Conservation (phyloP, 2,888 invertebrate genomes). For the Drosophila mettleri region DNA sequence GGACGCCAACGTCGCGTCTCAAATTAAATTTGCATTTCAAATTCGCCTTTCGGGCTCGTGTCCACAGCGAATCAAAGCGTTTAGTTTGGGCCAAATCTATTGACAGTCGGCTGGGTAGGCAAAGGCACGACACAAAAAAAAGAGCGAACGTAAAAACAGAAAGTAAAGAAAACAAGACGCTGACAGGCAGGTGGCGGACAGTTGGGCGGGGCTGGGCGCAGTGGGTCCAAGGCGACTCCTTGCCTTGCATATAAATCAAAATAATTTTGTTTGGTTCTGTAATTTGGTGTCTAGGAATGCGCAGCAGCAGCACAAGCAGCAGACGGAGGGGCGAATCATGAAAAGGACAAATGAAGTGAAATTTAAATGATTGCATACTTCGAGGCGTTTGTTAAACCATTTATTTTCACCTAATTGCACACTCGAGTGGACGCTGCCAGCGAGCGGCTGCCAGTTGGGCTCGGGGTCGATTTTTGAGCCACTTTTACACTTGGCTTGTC, state of each 20-base stretch:
- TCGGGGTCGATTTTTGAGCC: constrained; percentile 17
- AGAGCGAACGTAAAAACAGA: background rate
- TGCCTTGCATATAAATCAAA: constrained; percentile 78
- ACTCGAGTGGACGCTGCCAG: constrained; percentile 66
- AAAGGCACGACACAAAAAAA: constrained; percentile 14
- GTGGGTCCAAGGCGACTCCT: constrained; percentile 12
- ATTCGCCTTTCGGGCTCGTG: constrained; percentile 67
- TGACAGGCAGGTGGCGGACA: constrained; percentile 57
- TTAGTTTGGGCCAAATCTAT: constrained; percentile 71
- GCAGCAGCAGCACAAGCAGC: background rate
- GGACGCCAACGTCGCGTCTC: constrained; percentile 65
- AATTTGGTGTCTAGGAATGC: constrained; percentile 66
- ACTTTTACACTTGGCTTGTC: constrained; percentile 63
- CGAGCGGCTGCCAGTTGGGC: too few relatives aligned
- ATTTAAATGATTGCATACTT: constrained; percentile 81
- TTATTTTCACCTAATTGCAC: constrained; percentile 82
- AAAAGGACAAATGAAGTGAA: constrained; percentile 81
- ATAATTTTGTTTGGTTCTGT: constrained; percentile 78
- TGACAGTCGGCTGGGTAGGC: constrained; percentile 52
- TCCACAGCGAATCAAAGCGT: constrained; percentile 72
- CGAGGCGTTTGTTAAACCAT: constrained; percentile 80
- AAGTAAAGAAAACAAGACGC: constrained; percentile 9
- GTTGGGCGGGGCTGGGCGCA: too few relatives aligned
- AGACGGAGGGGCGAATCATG: constrained; percentile 54
- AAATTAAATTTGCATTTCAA: constrained; percentile 82